These are phyloP conservation scores for Proales similis DNA, from an alignment of 1,140 invertebrate genomes.

Conservation along the genomic window DNA sequence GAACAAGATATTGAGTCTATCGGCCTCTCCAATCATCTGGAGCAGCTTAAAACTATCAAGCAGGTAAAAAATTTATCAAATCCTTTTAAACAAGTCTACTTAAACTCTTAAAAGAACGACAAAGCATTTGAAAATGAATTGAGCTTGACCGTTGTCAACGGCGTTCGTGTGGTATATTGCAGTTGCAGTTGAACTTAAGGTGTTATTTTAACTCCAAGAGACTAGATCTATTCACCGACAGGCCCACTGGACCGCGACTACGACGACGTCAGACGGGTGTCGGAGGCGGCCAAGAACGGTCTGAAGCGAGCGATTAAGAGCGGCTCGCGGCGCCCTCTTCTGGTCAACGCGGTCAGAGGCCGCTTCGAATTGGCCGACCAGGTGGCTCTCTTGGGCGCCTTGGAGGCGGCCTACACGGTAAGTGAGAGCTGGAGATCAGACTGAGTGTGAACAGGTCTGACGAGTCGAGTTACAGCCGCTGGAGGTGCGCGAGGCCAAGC, in stretches of 20 bases:
- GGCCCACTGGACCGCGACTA: conserved; percentile 30
- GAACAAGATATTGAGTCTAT: too few species aligned
- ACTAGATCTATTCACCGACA: conserved; percentile 27
- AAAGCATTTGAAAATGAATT: conserved; percentile 23
- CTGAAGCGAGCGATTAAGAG: conserved; percentile 4
- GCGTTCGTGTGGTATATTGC: conserved; percentile 24
- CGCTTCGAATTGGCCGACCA: conserved; percentile 8
- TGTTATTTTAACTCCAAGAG: neutral
- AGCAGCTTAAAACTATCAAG: too few species aligned
- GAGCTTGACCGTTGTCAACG: conserved; percentile 7
- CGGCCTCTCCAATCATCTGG: too few species aligned
- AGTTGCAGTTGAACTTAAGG: neutral
- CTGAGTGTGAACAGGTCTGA: neutral
- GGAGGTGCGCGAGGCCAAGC: conserved; percentile 19
- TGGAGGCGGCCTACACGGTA: conserved; percentile 15
- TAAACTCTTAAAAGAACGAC: conserved; percentile 15
- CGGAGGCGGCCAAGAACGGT: conserved; percentile 23
- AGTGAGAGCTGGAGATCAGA: neutral
- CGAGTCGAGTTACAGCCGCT: neutral
- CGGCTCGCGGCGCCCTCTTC: conserved; percentile 9
- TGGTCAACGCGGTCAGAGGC: neutral
- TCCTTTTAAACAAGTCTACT: too few species aligned
- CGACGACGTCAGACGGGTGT: conserved; percentile 27
- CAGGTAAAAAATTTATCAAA: too few species aligned
- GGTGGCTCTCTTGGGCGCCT: conserved; percentile 4